Base-by-base conservation (phyloP, 1,140 invertebrate species). In the Drosophila repleta region DNA sequence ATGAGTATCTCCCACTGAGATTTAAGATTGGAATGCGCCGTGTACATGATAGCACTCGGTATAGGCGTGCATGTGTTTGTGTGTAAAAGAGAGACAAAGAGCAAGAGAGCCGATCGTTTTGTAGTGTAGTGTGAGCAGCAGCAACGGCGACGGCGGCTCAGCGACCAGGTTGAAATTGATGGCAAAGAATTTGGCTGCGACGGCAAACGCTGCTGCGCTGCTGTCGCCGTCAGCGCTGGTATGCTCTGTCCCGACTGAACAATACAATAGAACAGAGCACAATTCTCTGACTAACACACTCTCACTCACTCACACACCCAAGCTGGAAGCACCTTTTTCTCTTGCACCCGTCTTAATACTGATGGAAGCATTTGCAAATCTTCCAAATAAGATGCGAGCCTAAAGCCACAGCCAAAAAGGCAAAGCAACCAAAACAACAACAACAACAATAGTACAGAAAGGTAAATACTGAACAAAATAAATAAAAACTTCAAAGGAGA, bases 21-120 rank as follows among this genome's bases (percentile, higher is more conserved):
- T 88, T 88, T 82, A 78, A 88, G 83, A 88, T 88, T 87, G 82
- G 84, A 88, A 88, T 88, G 79, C 76, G 81, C 68, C 72, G 60
- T 74, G 46, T 66, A 64, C 74, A 67, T 70, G 79, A 79, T 77
- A 79, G 57, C 65, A 57, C 26, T 61, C 56, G 37, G 29, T 29
- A 41, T 64, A 56, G 24, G 32, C 37, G 46, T 15, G 5, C 7
- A 17, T 43, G 39, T 8, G 24, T 41, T 37, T 46, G 29, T 35
- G 32, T 35, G 10, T 43, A 15, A 17, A 29, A 63, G 66, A 69
- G 60, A 49, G 65, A 43, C 52, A 58, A 61, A 74, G 68, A 37
- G 35, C 8, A 43, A 8, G 39, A 43, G 58, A 48, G 21, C 11
- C 56, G 66, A 69, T 68, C 70, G 74, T 63, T 76, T 73, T 74